Evolutionary conservation across 1,140 invertebrate species (phyloP), one percentile per base, ranked within the genome.

Genomic region (Micrasema minimum): DNA sequence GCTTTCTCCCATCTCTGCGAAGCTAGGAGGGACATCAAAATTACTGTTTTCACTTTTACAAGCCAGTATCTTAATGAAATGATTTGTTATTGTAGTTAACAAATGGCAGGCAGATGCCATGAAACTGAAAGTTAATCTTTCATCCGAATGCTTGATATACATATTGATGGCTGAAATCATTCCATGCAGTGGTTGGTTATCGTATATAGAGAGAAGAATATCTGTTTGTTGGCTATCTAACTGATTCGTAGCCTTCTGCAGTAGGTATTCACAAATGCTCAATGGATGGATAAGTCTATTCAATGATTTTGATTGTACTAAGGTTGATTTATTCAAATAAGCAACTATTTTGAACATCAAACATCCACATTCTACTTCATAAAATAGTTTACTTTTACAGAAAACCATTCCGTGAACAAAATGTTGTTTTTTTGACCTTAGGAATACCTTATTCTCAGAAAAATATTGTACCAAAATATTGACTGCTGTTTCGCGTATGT

Each of bases 1-100:
- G 76, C 86, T 87, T 59, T 86, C 83, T 76, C 80, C 85, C 82
- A 88, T 87, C 77, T 86, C 83, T 26, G 86, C 83, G 69, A 87
- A 88, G 76, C 86, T 86, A 18, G 86, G 83, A 74, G 81, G 80
- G 4, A 50, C 62, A 0, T 62, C 50, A 12, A 53, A 41, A 31
- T 23, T 37, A 22, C 50, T 38, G 35, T 23, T 11, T 16, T 35
- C 46, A 45, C 59, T 66, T 35, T 65, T 70, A 10, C 46, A 41
- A 5, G 65, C 26, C 11, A 73, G 38, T 10, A 41, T 65, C 6
- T 68, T 45, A 4, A 72, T 50, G 45, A 67, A 69, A 51, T 67
- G 38, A n/a, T 48, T 37, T 38, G 37, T 53, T 20, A 73, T 23
- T 16, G 66, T 48, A 22, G 9, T 12, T 20, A 71, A 7, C 3